phyloP scores from a whole-genome alignment of 2,888 invertebrate genomes.

The Ferrisia virgata region DNA sequence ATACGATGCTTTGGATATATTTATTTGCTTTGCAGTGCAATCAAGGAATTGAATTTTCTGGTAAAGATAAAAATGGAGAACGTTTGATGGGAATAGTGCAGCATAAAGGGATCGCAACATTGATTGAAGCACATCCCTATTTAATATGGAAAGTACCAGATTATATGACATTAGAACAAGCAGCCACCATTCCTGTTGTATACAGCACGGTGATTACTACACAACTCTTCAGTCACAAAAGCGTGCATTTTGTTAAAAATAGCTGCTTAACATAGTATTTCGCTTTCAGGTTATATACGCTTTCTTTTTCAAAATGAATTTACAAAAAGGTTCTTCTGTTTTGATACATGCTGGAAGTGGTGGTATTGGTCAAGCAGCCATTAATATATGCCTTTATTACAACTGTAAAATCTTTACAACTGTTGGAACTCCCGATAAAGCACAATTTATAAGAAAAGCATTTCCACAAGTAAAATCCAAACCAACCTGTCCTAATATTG shows the following conservation, averaged over 20 bases:
- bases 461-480: constrained; percentile 57
- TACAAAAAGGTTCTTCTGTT: constrained; percentile 55
- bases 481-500: not conserved
- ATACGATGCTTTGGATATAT: not conserved
- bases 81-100: constrained; percentile 55
- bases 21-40: constrained; percentile 59
- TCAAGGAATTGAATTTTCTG: constrained; percentile 62
- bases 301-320: constrained; percentile 59
- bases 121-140: constrained; percentile 56
- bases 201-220: constrained; percentile 63
- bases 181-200: constrained; percentile 64
- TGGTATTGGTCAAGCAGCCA: constrained; percentile 75
- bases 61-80: constrained; percentile 53
- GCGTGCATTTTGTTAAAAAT: no score
- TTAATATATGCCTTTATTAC: constrained; percentile 64
- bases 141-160: constrained; percentile 60
- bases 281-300: constrained; percentile 63
- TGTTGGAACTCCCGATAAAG: constrained; percentile 65
- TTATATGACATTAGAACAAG: constrained; percentile 63
- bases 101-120: constrained; percentile 55
- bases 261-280: no score
- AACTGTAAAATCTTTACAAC: constrained; percentile 69
- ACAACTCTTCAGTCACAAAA: no score
- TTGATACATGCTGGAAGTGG: constrained; percentile 65
- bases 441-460: constrained; percentile 60